These are phyloP conservation scores for Geodia barretti DNA, from an alignment of 37 sponge, comb jelly and placozoan genomes.

Conservation along the genomic window DNA sequence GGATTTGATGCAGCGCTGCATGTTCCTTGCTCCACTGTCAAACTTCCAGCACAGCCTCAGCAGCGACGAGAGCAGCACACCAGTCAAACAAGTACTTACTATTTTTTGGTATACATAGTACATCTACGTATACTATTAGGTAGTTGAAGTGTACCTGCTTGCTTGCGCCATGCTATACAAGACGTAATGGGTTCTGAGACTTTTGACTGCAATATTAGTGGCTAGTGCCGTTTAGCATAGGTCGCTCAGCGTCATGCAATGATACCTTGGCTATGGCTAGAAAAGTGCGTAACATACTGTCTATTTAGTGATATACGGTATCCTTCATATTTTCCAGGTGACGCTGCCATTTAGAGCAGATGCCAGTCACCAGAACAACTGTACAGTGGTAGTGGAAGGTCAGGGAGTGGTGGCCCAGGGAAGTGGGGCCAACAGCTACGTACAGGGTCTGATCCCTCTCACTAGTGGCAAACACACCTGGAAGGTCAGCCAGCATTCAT, in stretches of 20 bases:
- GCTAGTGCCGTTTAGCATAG: no score
- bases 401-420: neutral
- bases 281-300: no score
- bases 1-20: conserved; percentile 44
- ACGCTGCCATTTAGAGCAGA: conserved; percentile 14
- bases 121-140: neutral
- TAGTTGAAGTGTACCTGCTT: neutral
- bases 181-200: no score
- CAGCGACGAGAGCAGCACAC: neutral
- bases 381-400: conserved; percentile 19
- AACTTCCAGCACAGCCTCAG: conserved; percentile 1
- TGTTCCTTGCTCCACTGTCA: conserved; percentile 36
- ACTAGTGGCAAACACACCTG: conserved; percentile 42
- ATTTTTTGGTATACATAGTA: no score
- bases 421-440: conserved; percentile 11
- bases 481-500: conserved; percentile 66
- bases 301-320: no score
- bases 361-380: neutral
- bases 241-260: no score
- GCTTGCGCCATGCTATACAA: neutral
- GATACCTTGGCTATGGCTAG: no score
- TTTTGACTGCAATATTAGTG: no score
- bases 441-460: conserved; percentile 7
- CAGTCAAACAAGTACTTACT: neutral
- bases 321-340: neutral